Evolutionary conservation across 2,113 vertebrate species (phyloP), one percentile per base, ranked within the genome.

Genomic region (Riparia riparia): DNA sequence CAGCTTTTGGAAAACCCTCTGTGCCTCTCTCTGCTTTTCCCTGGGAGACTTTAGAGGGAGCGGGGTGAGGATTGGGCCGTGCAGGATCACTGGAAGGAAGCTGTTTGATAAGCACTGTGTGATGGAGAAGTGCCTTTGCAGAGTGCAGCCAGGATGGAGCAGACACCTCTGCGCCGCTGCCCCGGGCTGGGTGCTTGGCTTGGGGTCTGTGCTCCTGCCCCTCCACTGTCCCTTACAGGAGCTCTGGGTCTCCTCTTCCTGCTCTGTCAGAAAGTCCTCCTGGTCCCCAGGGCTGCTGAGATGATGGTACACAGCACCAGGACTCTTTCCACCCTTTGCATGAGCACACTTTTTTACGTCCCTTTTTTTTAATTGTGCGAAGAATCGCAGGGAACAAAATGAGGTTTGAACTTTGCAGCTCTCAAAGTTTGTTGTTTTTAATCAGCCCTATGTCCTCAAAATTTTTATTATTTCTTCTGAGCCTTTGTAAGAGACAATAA

Each of bases 61-160:
- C 1, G 12, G 20, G 32, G 14, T n/a, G 39, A 66, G 41, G 53
- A 39, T 0, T 3, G 24, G 71, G 58, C 64, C 2, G 3, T 24
- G 77, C 53, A 77, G 29, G 56, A 17, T 61, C 18, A 5, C 3
- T 10, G 69, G 37, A 2, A 32, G 16, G 14, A 4, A 9, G 9
- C 15, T 2, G 3, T 34, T 2, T 1, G 7, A 74, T 42, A 12
- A 72, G 25, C 25, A 10, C 28, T 1, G 2, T 5, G 60, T 1
- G 14, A 12, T 18, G 66, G 56, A 51, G 70, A 29, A 9, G 28
- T 3, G 53, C n/a, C 31, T 56, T 61, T 29, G 58, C 14, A 71
- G 51, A 49, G n/a, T 0, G 1, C 37, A 25, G 79, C 41, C 16
- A 5, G 49, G 47, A 1, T 9, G 2, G 56, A 32, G 39, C 41